phyloP scores from a whole-genome alignment of 2,113 vertebrate species.

The Chrysemys picta region DNA sequence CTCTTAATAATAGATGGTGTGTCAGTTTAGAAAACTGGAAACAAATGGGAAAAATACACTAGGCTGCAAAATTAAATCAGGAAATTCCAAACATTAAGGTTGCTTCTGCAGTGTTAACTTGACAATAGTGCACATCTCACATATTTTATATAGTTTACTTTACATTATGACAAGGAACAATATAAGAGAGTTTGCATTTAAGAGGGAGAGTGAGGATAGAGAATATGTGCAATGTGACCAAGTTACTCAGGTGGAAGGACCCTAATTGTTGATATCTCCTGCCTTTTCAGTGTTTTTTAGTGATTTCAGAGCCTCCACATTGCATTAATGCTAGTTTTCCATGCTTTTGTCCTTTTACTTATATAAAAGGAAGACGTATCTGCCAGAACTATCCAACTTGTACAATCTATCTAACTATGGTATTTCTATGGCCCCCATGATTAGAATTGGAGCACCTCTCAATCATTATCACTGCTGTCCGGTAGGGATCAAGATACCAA shows the following conservation, averaged over 20 bases:
- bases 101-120: background rate
- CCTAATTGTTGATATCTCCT: background rate
- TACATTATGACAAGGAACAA: background rate
- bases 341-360: background rate
- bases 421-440: background rate
- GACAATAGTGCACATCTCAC: background rate
- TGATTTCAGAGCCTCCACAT: background rate
- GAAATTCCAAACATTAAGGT: background rate
- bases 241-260: background rate
- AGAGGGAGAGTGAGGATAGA: background rate
- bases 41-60: slow-evolving; percentile 20
- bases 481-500: background rate
- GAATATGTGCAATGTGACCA: background rate
- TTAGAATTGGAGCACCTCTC: background rate
- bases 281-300: background rate
- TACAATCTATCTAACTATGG: background rate
- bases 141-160: background rate
- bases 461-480: background rate
- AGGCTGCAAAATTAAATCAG: background rate
- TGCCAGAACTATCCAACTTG: background rate
- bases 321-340: background rate
- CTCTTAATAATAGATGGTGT: slow-evolving; percentile 33
- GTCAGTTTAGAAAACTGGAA: slow-evolving; percentile 34
- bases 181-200: background rate
- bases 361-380: background rate